Percentiles rank a stretch among this genome's conserved stretches.
phyloP scores from a whole-genome alignment of 1,140 invertebrate species.

The Pseudomyrmex sp. region DNA sequence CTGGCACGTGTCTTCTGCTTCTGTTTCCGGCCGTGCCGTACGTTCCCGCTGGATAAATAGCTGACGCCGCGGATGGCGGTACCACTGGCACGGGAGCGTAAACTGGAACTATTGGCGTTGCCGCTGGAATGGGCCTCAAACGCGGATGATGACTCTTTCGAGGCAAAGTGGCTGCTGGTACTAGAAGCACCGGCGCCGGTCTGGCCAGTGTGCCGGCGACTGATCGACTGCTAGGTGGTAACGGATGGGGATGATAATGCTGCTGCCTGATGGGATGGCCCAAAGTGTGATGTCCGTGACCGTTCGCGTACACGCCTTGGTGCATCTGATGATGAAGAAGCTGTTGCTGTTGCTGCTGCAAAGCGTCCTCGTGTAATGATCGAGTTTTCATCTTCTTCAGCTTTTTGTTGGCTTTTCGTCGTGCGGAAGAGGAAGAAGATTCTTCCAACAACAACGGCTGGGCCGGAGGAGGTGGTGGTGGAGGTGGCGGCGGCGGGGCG shows the following conservation, averaged over 20 bases:
- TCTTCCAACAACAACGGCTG: constrained; percentile 82
- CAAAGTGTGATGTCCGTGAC: constrained; percentile 82
- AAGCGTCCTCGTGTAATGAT: constrained; percentile 76
- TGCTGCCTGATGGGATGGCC: constrained; percentile 85
- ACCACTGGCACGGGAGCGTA: constrained; percentile 85
- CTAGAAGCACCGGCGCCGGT: constrained; percentile 85
- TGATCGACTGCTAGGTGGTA: constrained; percentile 84
- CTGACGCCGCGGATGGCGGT: constrained; percentile 85
- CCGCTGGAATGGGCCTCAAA: constrained; percentile 81
- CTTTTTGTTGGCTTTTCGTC: constrained; percentile 84
- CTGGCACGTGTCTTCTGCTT: constrained; percentile 85
- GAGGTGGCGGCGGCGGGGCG: constrained; percentile 91
- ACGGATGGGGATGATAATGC: constrained; percentile 84
- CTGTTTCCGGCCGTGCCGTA: constrained; percentile 87
- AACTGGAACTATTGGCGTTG: constrained; percentile 82
- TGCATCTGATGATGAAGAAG: constrained; percentile 77
- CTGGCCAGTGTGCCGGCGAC: constrained; percentile 84
- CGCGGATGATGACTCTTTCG: constrained; percentile 84
- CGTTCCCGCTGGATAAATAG: constrained; percentile 83
- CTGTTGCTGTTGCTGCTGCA: constrained; percentile 75
- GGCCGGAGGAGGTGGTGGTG: constrained; percentile 86
- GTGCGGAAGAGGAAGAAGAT: constrained; percentile 71
- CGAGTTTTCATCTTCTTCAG: constrained; percentile 82
- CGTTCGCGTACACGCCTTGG: constrained; percentile 79
- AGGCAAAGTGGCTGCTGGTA: constrained; percentile 86